These are phyloP conservation scores for Perca fluviatilis DNA, from an alignment of 2,113 vertebrate genomes.

Conservation along the genomic window DNA sequence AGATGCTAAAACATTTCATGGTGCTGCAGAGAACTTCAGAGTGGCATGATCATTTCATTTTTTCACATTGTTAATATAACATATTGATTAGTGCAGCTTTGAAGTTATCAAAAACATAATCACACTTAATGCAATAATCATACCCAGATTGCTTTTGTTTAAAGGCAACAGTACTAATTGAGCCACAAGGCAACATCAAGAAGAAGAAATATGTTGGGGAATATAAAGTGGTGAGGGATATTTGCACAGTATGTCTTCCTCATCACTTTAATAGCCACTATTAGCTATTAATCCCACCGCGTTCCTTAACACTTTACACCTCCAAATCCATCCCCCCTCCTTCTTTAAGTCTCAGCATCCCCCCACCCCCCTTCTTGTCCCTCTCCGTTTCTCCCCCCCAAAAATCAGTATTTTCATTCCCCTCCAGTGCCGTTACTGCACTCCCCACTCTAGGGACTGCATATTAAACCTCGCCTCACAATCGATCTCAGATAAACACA, in stretches of 20 bases:
- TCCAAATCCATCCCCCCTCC: neutral
- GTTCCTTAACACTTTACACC: neutral
- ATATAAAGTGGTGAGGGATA: neutral
- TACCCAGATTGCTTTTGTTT: neutral
- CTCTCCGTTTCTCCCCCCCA: neutral
- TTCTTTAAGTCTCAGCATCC: conserved; percentile 12
- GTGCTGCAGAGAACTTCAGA: neutral
- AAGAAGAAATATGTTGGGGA: neutral
- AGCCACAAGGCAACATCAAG: neutral
- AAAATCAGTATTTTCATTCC: conserved; percentile 53
- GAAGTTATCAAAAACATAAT: neutral
- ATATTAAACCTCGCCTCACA: conserved; percentile 62
- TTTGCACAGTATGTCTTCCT: neutral
- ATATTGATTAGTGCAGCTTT: conserved; percentile 21
- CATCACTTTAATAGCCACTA: neutral
- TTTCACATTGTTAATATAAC: neutral
- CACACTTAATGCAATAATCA: neutral
- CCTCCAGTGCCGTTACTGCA: conserved; percentile 40
- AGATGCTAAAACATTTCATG: no score
- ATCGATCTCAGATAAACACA: conserved; percentile 76
- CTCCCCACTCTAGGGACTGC: conserved; percentile 45
- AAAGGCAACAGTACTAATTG: neutral
- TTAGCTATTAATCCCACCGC: neutral
- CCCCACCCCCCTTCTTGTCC: neutral
- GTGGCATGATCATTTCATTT: neutral